Percentiles rank a stretch among this genome's conserved stretches.
Evolutionary conservation across 2,888 invertebrate genomes (phyloP).

Genomic region (Agonopterix alstromeriana): DNA sequence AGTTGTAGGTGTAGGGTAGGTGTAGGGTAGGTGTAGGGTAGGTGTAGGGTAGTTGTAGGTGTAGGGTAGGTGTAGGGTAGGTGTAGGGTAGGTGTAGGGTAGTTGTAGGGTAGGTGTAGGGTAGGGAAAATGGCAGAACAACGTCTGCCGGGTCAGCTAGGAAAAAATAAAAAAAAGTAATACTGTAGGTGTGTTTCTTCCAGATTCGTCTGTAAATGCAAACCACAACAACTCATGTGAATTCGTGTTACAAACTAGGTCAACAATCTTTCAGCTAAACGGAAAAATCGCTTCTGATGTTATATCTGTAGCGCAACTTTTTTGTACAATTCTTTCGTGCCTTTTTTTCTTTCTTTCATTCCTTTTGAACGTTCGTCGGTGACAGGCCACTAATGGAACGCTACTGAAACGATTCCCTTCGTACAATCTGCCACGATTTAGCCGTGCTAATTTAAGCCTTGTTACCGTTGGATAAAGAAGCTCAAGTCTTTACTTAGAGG

Average conservation of each 20-base stretch:
- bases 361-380: slow-evolving; percentile 40
- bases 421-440: slow-evolving; percentile 4
- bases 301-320: slow-evolving; percentile 21
- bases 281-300: slow-evolving; percentile 17
- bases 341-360: slow-evolving; percentile 36
- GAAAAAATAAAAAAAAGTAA: too few species aligned
- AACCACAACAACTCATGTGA: too few species aligned
- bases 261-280: slow-evolving; percentile 3
- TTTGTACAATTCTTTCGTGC: slow-evolving; percentile 21
- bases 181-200: too few species aligned
- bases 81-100: too few species aligned
- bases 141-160: too few species aligned
- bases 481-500: neutral
- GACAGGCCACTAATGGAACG: slow-evolving; percentile 69
- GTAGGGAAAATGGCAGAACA: too few species aligned
- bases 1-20: too few species aligned
- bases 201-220: too few species aligned
- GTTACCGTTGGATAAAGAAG: neutral
- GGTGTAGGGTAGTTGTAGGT: too few species aligned
- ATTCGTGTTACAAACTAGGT: neutral
- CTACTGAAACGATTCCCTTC: slow-evolving; percentile 45
- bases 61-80: too few species aligned
- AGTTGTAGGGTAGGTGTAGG: too few species aligned
- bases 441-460: neutral
- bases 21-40: too few species aligned